Conservation (phyloP, 2,888 invertebrate genomes). For the Empis livida region DNA sequence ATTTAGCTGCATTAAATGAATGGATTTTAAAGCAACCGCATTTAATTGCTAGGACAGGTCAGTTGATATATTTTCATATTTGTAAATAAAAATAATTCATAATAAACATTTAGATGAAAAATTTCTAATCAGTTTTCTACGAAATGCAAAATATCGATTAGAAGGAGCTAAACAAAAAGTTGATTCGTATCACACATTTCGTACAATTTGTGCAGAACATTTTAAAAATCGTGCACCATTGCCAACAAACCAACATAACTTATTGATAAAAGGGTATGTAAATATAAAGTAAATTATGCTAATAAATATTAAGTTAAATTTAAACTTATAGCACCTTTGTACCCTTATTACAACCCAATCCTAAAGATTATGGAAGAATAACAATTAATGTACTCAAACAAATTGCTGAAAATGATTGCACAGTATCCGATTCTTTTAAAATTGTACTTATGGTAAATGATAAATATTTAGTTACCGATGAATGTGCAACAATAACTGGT, state of each 20-base stretch:
- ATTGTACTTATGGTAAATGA: too few species aligned
- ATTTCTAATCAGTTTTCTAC: conserved; percentile 43
- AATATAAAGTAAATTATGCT: not conserved
- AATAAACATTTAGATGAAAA: conserved; percentile 38
- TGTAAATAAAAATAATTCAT: not conserved
- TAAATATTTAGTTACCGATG: conserved; percentile 26
- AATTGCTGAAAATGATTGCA: not conserved
- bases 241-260: conserved; percentile 16
- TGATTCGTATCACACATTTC: conserved; percentile 41
- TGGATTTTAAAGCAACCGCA: conserved; percentile 46
- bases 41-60: conserved; percentile 43
- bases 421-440: not conserved
- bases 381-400: too few species aligned
- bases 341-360: conserved; percentile 30
- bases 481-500: conserved; percentile 38
- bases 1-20: conserved; percentile 40
- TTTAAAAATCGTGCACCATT: conserved; percentile 33
- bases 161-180: conserved; percentile 45
- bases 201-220: conserved; percentile 41
- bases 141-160: conserved; percentile 47
- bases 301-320: too few species aligned
- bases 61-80: conserved; percentile 3
- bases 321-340: conserved; percentile 30
- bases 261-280: conserved; percentile 26
- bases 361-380: conserved; percentile 25